Evolutionary conservation across 1,140 invertebrate species (phyloP), one percentile per base, ranked within the genome.

Genomic region (Micrasema minimum): DNA sequence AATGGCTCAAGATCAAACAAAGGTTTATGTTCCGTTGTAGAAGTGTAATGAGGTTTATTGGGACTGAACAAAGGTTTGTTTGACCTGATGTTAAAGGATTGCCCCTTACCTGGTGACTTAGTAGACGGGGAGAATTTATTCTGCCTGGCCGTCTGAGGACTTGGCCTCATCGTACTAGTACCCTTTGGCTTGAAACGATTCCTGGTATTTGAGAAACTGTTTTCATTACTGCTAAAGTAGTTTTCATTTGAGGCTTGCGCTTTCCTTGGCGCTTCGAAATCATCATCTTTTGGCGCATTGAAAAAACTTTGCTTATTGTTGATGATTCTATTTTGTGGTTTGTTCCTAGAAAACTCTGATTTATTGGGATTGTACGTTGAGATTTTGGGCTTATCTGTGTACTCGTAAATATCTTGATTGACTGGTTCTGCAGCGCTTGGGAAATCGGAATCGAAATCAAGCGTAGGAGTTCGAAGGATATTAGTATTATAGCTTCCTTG

Each of bases 1-100:
- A 87, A 75, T 9, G 85, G 82, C 77, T 86, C 86, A 55, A 86
- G 79, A 76, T 87, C 83, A 72, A 85, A 79, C 26, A 82, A 69
- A 20, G 82, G 78, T 77, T 83, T 85, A 70, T 85, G 85, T 79
- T 86, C 85, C 3, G 83, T 85, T 9, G 83, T 83, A 65, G 80
- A 76, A 74, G 75, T 78, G 14, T 79, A 75, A 22, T 75, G 73
- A 3, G 73, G 69, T 72, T 68, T 69, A 65, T 76, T 77, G 4
- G 77, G 75, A 43, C 72, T 46, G 57, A 78, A 78, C 0, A 23
- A 62, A 11, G 66, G 69, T 69, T 78, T 75, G 18, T 76, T 72
- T 1, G 66, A 45, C 66, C 74, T 74, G 16, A 77, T 45, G 51
- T 77, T 74, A 62, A 76, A 76, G 0, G 69, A 41, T 16, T 66